phyloP scores from a whole-genome alignment of 1,140 invertebrate genomes.

The Archivesica marissinica region DNA sequence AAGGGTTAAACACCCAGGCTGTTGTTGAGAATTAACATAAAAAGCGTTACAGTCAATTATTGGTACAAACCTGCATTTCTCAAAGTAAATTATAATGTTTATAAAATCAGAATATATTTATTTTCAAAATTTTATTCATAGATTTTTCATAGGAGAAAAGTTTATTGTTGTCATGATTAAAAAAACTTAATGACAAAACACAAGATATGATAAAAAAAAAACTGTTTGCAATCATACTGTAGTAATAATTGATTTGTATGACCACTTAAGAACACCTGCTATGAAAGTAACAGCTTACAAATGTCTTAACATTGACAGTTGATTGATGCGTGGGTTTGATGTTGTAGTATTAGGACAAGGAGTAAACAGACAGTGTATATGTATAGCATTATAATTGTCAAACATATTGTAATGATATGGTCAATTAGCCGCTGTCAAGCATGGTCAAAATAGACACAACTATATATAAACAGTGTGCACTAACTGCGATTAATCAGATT shows the following conservation, averaged over 20 bases:
- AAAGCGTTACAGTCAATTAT: no score
- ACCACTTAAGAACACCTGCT: neutral
- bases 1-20: no score
- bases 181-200: no score
- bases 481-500: neutral
- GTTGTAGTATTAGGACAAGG: neutral
- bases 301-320: slow-evolving; percentile 1
- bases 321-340: neutral
- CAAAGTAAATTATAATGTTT: no score
- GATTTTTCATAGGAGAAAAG: no score
- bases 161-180: no score
- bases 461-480: neutral
- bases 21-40: no score
- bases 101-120: no score
- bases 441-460: neutral
- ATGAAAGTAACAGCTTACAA: neutral
- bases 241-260: slow-evolving; percentile 1
- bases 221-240: no score
- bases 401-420: neutral
- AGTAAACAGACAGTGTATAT: neutral
- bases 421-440: neutral
- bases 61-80: no score
- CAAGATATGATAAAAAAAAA: no score
- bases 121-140: no score
- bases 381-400: neutral